These are phyloP conservation scores for Perca schrenkii DNA, from an alignment of 2,113 vertebrate species.

Conservation along the genomic window DNA sequence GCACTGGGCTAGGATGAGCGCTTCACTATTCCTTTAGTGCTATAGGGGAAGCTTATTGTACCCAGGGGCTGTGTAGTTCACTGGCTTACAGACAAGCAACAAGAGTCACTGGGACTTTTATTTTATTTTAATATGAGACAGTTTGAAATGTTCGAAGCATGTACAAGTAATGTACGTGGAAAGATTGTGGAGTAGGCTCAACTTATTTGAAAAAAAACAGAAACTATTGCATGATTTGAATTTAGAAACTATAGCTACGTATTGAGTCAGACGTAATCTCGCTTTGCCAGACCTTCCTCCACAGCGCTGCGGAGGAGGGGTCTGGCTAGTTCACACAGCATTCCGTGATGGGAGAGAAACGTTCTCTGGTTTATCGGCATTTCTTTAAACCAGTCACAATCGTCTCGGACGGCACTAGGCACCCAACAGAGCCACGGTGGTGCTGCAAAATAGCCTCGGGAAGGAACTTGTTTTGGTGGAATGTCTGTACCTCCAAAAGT, in stretches of 20 bases:
- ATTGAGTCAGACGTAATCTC: background rate
- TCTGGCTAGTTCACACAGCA: no score
- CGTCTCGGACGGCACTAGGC: no score
- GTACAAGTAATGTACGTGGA: background rate
- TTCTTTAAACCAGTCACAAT: no score
- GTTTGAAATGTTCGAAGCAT: background rate
- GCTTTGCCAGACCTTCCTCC: no score
- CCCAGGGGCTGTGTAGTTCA: conserved; percentile 37
- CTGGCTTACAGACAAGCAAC: conserved; percentile 26
- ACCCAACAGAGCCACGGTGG: no score
- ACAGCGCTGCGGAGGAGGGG: no score
- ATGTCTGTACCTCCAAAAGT: no score
- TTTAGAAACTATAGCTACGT: background rate
- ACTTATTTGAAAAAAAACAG: background rate
- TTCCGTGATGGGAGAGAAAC: no score
- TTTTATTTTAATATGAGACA: conserved; percentile 25
- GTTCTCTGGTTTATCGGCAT: no score
- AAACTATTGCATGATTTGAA: background rate
- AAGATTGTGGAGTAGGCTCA: background rate
- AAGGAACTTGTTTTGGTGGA: no score
- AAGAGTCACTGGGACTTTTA: background rate
- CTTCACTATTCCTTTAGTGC: conserved; percentile 12
- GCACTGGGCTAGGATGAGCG: conserved; percentile 4
- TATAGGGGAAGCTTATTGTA: conserved; percentile 33
- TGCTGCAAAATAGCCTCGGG: no score